Conservation (phyloP, 2,797 vertebrate species). For the Epinephelus awoara region DNA sequence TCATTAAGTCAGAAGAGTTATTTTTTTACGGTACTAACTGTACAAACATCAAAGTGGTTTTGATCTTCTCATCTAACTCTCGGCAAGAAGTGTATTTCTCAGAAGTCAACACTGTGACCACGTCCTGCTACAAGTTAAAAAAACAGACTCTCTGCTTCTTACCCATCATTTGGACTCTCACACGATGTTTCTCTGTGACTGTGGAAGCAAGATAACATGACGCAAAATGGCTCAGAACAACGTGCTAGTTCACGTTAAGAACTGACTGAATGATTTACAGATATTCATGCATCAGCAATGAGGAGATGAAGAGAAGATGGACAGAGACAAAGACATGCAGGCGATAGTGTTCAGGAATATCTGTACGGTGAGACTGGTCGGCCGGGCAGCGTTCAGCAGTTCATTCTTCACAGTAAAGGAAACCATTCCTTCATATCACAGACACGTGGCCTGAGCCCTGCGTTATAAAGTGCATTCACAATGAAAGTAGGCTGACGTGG, state of each 20-base stretch:
- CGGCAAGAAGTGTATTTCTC: not conserved
- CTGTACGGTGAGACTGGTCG: not conserved
- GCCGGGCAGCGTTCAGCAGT: not conserved
- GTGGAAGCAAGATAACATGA: not conserved
- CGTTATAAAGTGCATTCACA: constrained; percentile 60
- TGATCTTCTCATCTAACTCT: not conserved
- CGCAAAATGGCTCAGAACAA: not conserved
- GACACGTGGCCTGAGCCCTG: constrained; percentile 31
- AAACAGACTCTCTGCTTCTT: not conserved
- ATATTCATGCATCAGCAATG: not conserved
- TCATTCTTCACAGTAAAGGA: constrained; percentile 32
- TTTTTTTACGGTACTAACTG: no score
- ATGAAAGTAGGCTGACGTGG: not conserved
- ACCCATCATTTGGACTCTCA: not conserved
- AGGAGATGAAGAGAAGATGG: not conserved
- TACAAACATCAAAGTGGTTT: not conserved
- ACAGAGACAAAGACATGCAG: not conserved
- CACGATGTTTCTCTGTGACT: not conserved
- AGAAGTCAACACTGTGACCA: not conserved
- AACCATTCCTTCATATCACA: not conserved
- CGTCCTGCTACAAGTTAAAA: not conserved
- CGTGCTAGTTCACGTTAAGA: not conserved
- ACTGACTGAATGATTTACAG: no score
- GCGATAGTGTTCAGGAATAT: not conserved
- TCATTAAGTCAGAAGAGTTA: no score